Conservation (phyloP, 2,113 vertebrate species). For the Cinclus mexicanus region DNA sequence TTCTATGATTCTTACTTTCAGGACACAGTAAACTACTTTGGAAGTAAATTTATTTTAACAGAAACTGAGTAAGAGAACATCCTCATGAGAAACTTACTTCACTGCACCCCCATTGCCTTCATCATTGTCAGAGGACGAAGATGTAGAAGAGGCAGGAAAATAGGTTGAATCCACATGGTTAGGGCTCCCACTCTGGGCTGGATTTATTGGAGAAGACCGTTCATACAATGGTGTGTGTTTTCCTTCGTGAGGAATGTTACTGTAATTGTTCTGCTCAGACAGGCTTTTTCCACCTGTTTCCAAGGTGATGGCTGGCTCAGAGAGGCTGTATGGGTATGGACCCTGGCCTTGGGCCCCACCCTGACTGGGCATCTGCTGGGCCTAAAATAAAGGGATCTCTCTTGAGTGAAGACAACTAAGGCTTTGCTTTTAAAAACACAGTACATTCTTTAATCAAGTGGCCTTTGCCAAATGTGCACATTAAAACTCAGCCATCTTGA, state of each 20-base stretch:
- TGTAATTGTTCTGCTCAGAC: constrained; percentile 87
- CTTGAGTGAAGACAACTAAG: background rate
- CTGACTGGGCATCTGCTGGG: constrained; percentile 77
- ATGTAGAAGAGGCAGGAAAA: constrained; percentile 85
- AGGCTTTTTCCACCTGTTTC: constrained; percentile 80
- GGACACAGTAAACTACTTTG: background rate
- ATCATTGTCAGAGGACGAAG: constrained; percentile 89
- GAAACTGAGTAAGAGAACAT: background rate
- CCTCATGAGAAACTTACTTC: constrained; percentile 81
- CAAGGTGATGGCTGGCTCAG: constrained; percentile 78
- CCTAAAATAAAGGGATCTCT: constrained; percentile 58
- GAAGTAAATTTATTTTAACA: background rate
- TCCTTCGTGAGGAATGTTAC: constrained; percentile 91
- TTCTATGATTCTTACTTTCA: background rate
- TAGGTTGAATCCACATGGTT: constrained; percentile 84
- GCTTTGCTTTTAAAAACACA: background rate
- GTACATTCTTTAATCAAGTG: background rate
- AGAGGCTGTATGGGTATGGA: constrained; percentile 77
- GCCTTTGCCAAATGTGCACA: background rate
- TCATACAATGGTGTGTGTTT: constrained; percentile 94
- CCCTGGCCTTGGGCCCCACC: constrained; percentile 77
- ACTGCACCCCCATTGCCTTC: constrained; percentile 83
- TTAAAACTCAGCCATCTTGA: background rate
- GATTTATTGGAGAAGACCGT: constrained; percentile 88
- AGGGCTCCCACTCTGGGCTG: constrained; percentile 79